Base-by-base conservation (phyloP, 2,888 invertebrate species). In the Unio delphinus region DNA sequence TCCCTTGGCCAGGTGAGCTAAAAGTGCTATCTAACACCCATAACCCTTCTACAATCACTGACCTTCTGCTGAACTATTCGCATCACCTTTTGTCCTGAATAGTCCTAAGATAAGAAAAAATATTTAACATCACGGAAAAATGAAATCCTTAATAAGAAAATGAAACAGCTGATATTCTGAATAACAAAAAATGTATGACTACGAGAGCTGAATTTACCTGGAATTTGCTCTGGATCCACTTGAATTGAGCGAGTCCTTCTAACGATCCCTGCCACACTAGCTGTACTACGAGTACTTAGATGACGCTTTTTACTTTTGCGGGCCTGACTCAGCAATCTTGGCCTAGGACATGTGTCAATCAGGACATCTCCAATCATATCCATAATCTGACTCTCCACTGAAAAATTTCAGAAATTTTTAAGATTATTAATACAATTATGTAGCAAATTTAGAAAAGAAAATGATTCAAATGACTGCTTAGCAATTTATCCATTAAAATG, bases 211-310 rank as follows among this genome's bases (percentile, higher is more conserved):
- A 26, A 69, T 73, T 75, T 82, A 90, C 90, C 90, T 79, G 89
- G 87, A 30, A 85, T 75, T 64, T 90, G 89, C 58, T 86, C 88
- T 23, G 87, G 81, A 67, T 91, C 96, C 11, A 96, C 94, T 86
- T 96, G 96, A 76, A 98, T 98, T 18, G 97, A 96, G 79, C 97
- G 92, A 0, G 97, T 97, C 89, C 97, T 95, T 90, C 95, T 95
- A 72, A 98, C 96, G 60, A 97, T 96, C 67, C 98, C 98, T 83
- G 94, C 94, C 28, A 97, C 95, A 0, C 87, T 86, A 45, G 81
- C 74, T 60, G 71, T 69, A 72, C 23, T 69, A 61, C 63, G 71
- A 70, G 2, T 69, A 63, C 1, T 70, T 61, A 55, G 15, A 45
- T 45, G 45, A 45, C 75, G 65, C 54, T 66, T 68, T n/a, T 71